Base-by-base conservation (phyloP, 2,888 invertebrate genomes). In the Sphinx pinastri region DNA sequence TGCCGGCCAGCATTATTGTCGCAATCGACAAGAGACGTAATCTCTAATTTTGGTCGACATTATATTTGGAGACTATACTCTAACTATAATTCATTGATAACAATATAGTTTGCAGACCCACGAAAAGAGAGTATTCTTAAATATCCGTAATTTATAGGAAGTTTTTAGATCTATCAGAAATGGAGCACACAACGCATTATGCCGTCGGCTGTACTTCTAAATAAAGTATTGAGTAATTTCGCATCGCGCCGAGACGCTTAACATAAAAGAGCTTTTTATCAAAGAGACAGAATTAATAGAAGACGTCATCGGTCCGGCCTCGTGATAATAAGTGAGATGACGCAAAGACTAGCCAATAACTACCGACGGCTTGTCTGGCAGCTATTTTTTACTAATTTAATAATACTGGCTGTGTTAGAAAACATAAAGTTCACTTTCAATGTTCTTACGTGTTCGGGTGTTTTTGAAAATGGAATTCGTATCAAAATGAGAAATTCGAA, bases 301-400 rank as follows among this genome's bases (percentile, higher is more conserved):
- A 84, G 77, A 81, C 82, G 77, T 80, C 81, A 79, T 10, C 31
- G 52, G 63, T 52, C 70, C 70, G 25, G 49, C 68, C 77, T 74
- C 72, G 73, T 77, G 79, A 81, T 79, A 66, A 55, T 49, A 57
- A 31, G 19, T 19, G 54, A 14, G 60, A 19, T 63, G 63, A 63
- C 60, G 59, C 45, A 69, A 69, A 63, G 49, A 12, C 47, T 57
- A 47, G 49, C 47, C 13, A 13, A 13, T 49, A 19, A 10, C 16
- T 19, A 19, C 47, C 63, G 2, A 60, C 10, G 8, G 47, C 16
- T 13, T 19, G 19, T 2, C 19, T 47, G 19, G 14, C n/a, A 12
- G 7, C 11, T 47, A 6, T 19, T 63, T 16, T 60, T 47, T 4
- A 54, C 6, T 54, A 54, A 8, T 16, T 54, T 54, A 16, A 13